These are phyloP conservation scores for Tenualosa ilisha DNA, from an alignment of 2,797 vertebrate species.

Conservation along the genomic window DNA sequence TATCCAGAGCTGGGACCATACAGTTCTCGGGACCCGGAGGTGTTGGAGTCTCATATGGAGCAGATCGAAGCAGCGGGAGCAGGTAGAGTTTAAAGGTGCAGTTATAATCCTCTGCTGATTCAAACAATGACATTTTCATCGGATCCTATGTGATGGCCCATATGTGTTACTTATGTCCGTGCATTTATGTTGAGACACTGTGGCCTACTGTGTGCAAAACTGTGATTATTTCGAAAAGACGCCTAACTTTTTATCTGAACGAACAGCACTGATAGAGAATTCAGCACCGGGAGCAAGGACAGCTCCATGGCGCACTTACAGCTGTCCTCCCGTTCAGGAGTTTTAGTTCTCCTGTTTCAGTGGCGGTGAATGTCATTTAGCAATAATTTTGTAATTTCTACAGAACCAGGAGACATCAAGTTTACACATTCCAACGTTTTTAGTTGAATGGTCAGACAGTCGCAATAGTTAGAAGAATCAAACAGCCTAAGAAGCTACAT, in stretches of 20 bases:
- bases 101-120: constrained; percentile 14
- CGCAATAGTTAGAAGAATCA: neutral
- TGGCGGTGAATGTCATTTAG: no score
- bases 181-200: no score
- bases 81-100: constrained; percentile 63
- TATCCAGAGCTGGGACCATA: constrained; percentile 85
- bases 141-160: neutral
- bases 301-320: neutral
- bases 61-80: constrained; percentile 85
- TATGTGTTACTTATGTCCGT: neutral
- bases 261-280: neutral
- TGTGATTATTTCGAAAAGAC: neutral
- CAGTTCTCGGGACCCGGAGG: constrained; percentile 84
- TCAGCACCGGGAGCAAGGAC: neutral
- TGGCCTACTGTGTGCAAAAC: neutral
- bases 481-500: neutral
- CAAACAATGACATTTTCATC: constrained; percentile 15
- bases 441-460: neutral
- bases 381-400: neutral
- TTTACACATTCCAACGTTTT: no score
- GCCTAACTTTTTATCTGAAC: neutral
- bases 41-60: constrained; percentile 85
- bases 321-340: no score
- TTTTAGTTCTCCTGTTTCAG: neutral
- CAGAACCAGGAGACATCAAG: neutral